Base-by-base conservation (phyloP, 2,888 invertebrate genomes). In the Drosophila prostipennis region DNA sequence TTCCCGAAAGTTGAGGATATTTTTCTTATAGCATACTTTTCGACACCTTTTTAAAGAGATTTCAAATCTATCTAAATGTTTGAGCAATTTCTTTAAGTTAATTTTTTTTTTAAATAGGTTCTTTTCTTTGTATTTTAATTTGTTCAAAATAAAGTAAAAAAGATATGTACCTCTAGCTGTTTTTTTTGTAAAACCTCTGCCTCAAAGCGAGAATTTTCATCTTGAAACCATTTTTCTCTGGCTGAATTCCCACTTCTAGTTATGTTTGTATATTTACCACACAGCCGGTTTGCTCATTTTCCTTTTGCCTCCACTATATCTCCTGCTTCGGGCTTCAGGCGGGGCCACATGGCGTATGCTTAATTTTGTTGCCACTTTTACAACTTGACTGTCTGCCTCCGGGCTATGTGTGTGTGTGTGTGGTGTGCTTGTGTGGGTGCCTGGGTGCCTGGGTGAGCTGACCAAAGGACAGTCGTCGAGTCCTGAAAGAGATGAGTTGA, bases 341-440 rank as follows among this genome's bases (percentile, higher is more conserved):
- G 13, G 63, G 40, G n/a, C 69, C 58, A 69, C 58, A 70, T 53
- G 69, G 69, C 70, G 69, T 69, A 69, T 68, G 49, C 68, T 68
- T 68, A 49, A 68, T 67, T 49, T 48, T 42, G 36, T 42, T 48
- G 67, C 53, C 67, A 65, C 53, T 65, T 65, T 65, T 65, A 53
- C 65, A 65, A 53, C 65, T 65, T 65, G 65, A 65, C 65, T 45
- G 64, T n/a, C 43, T 45, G 52, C 65, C 65, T n/a, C 23, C n/a
- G 32, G 67, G 52, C 29, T 16, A 8, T 34, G n/a, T 40, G 6
- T 39, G 6, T 32, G 13, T n/a, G 42, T n/a, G 36, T 43, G 49
- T 43, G 19, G 16, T 34, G 10, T 19, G 42, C 16, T 4, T 39
- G 14, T 13, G 8, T 43, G 59, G 16, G 10, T 29, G 26, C 3